These are phyloP conservation scores for Ophraella communa DNA, from an alignment of 2,888 invertebrate genomes.

Conservation along the genomic window DNA sequence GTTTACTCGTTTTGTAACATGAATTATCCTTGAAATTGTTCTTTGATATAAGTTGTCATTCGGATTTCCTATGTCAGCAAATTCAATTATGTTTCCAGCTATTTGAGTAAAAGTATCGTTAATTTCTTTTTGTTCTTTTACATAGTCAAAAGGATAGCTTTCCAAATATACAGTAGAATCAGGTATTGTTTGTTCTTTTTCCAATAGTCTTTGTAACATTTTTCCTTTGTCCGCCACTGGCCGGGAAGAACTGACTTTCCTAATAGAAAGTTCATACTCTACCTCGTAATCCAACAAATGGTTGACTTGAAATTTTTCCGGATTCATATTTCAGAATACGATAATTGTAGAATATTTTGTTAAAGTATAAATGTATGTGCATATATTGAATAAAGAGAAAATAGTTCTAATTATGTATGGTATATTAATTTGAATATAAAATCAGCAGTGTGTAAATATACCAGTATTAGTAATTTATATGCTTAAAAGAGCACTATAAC, in stretches of 20 bases:
- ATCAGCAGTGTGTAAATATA: no score
- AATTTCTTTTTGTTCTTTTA: background rate
- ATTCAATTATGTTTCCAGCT: background rate
- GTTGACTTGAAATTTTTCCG: conserved; percentile 8
- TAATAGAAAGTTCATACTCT: background rate
- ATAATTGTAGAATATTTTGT: no score
- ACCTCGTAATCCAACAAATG: conserved; percentile 10
- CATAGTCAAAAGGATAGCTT: background rate
- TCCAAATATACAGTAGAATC: conserved; percentile 1
- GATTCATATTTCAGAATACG: no score
- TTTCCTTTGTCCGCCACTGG: conserved; percentile 16
- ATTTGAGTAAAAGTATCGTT: background rate
- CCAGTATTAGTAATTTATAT: no score
- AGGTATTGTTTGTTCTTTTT: conserved; percentile 10
- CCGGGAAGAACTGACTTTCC: background rate
- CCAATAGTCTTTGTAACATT: conserved; percentile 15
- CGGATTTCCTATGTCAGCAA: background rate
- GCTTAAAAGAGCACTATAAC: no score
- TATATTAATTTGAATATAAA: no score
- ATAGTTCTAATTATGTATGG: no score
- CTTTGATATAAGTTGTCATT: background rate
- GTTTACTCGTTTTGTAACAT: background rate
- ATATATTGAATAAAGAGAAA: no score
- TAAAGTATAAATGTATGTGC: no score
- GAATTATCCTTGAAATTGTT: background rate